Percentiles rank a stretch among this genome's conserved stretches.
Evolutionary conservation across 2,797 vertebrate species (phyloP).

Genomic region (Aldrovandia affinis): DNA sequence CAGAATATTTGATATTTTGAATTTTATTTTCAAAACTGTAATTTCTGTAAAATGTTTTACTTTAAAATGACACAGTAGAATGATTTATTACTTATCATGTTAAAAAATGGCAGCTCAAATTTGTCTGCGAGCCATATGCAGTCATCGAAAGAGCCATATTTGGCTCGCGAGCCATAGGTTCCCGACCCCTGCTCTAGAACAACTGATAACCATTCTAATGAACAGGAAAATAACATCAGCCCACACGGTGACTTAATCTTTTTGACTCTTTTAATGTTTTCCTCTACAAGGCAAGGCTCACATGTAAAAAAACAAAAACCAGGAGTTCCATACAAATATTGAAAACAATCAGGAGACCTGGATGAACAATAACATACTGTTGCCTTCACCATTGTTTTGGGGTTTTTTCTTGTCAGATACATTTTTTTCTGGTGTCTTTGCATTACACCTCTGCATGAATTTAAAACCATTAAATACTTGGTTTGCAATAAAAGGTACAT

Average conservation of each 20-base stretch:
- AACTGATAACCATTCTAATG: not conserved
- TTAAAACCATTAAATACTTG: not conserved
- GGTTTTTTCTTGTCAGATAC: not conserved
- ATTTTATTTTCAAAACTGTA: too few species aligned
- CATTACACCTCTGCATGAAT: not conserved
- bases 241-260: not conserved
- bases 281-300: not conserved
- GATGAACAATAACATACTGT: not conserved
- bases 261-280: conserved; percentile 31
- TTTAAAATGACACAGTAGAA: too few species aligned
- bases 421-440: not conserved
- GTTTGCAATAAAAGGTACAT: not conserved
- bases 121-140: too few species aligned
- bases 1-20: too few species aligned
- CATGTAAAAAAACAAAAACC: not conserved
- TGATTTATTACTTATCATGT: not conserved
- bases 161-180: not conserved
- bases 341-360: not conserved
- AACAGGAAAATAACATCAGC: conserved; percentile 20
- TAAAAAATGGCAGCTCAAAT: too few species aligned
- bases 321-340: not conserved
- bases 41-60: too few species aligned
- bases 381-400: not conserved
- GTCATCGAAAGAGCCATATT: too few species aligned
- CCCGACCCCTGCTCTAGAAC: not conserved